Base-by-base conservation (phyloP, 2,113 vertebrate species). In the Psittacula cyanocephala region DNA sequence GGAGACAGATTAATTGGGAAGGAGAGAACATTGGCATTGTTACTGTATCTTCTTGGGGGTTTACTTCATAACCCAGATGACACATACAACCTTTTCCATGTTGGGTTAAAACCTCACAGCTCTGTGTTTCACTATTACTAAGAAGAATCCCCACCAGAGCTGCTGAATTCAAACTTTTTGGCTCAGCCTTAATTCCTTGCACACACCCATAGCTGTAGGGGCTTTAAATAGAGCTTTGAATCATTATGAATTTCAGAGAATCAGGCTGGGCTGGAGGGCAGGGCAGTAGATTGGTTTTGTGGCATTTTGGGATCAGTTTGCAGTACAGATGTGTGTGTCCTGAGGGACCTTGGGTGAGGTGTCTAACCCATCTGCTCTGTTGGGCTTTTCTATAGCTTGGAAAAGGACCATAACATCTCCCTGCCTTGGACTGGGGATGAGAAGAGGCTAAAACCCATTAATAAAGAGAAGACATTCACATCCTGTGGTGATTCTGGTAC, bases 221-320 rank as follows among this genome's bases (percentile, higher is more conserved):
- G 14, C 65, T 96, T 94, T 86, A 94, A 93, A 93, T 81, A 94
- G 49, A 62, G n/a, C 41, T 90, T 46, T 91, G 88, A 94, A 86
- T 96, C 88, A 96, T 89, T n/a, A 9, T 39, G 31, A 84, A 88
- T 92, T 97, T 92, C 64, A 67, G 82, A 87, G 75, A 95, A 93
- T 89, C 89, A 87, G 80, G 85, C 82, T 91, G 57, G 88, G 80
- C 88, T 81, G 63, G 52, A 90, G 86, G 92, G 69, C 81, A 84
- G 80, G 90, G 86, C 76, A 76, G 24, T 39, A 44, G 47, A 43
- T 10, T 22, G 50, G 17, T 5, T 64, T 79, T 90, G 43, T 86
- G 91, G 59, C 79, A 75, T 71, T 81, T 89, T 90, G 57, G 52
- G 90, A 79, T 92, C 39, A n/a, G 47, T 83, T 88, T 0, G 1